phyloP scores from a whole-genome alignment of 2,113 vertebrate species.

The Callocephalon fimbriatum region DNA sequence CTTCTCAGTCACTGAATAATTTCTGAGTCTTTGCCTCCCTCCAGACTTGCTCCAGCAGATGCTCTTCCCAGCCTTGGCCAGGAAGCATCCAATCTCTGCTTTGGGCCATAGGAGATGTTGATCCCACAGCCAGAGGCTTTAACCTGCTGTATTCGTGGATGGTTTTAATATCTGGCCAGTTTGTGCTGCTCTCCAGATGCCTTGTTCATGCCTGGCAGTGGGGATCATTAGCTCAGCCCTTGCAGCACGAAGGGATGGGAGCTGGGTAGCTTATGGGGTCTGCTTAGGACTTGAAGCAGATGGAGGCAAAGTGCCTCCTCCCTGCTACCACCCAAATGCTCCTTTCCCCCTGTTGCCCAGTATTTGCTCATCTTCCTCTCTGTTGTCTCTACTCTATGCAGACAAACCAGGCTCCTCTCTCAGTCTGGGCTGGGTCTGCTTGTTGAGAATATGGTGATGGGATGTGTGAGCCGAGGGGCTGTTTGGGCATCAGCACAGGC shows the following conservation, averaged over 20 bases:
- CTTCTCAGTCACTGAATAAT: neutral
- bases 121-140: neutral
- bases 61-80: neutral
- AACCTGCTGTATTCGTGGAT: neutral
- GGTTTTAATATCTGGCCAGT: neutral
- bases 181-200: neutral
- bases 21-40: neutral
- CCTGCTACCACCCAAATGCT: neutral
- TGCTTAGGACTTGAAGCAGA: neutral
- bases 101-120: accelerated
- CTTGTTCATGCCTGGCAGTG: accelerated
- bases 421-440: neutral
- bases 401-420: neutral
- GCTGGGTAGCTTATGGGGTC: neutral
- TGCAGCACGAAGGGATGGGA: neutral
- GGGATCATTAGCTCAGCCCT: neutral
- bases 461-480: neutral
- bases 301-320: neutral
- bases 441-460: neutral
- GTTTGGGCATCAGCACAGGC: neutral
- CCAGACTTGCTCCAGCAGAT: accelerated
- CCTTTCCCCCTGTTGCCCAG: neutral
- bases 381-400: neutral
- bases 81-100: neutral
- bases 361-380: neutral